Evolutionary conservation across 2,888 invertebrate genomes (phyloP).

Genomic region (Portevinia maculata): DNA sequence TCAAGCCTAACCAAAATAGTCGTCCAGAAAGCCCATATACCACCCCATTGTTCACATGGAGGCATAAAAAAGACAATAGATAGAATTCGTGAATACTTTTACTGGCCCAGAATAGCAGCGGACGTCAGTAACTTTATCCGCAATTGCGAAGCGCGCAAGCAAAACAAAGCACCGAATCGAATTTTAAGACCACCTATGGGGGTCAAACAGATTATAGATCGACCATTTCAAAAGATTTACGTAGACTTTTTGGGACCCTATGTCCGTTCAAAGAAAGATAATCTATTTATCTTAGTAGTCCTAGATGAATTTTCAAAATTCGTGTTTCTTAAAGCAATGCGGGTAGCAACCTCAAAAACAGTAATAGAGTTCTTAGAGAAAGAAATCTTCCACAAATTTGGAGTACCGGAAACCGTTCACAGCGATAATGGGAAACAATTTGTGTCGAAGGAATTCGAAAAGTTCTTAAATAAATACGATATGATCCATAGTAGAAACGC

Average conservation of each 20-base stretch:
- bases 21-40: neutral
- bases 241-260: constrained; percentile 67
- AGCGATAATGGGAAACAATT: constrained; percentile 75
- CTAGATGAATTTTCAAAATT: constrained; percentile 64
- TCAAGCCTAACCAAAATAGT: neutral
- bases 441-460: too few species aligned
- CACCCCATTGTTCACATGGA: neutral
- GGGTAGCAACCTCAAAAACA: constrained; percentile 18
- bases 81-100: neutral
- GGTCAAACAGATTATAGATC: neutral
- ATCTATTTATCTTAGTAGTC: constrained; percentile 35
- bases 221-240: constrained; percentile 63
- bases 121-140: neutral
- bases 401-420: constrained; percentile 73
- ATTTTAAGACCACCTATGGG: constrained; percentile 59
- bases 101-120: neutral
- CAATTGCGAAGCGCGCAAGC: neutral
- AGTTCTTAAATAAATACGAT: too few species aligned
- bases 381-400: constrained; percentile 75
- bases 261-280: constrained; percentile 55
- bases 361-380: constrained; percentile 42
- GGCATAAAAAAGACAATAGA: constrained; percentile 7
- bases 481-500: too few species aligned
- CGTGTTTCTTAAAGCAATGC: constrained; percentile 25
- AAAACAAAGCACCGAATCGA: neutral